These are phyloP conservation scores for Chaetodon trifascialis DNA, from an alignment of 2,113 vertebrate species.

Conservation along the genomic window DNA sequence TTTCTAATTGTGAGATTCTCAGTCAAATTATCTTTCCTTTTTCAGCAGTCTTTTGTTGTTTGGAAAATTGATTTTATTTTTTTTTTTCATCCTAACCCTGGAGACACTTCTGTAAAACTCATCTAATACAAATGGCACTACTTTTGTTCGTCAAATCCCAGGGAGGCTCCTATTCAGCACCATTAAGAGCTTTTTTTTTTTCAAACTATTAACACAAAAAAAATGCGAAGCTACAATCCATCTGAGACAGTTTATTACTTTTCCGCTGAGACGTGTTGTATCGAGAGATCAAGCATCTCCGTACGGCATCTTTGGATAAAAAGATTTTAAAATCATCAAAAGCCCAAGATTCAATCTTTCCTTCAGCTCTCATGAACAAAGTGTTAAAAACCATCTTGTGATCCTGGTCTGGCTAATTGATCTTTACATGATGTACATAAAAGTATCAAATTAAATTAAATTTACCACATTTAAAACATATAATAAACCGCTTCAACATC, in stretches of 20 bases:
- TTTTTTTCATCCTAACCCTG: not conserved
- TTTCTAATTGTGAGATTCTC: conserved; percentile 28
- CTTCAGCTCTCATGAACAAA: not conserved
- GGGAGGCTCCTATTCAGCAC: conserved; percentile 30
- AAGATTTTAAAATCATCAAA: conserved; percentile 30
- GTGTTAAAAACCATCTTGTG: not conserved
- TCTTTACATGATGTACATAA: not conserved
- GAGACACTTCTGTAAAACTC: conserved; percentile 30
- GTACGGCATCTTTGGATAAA: conserved; percentile 14
- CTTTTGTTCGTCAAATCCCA: conserved; percentile 41
- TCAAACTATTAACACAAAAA: conserved; percentile 28
- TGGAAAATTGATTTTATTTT: conserved; percentile 28
- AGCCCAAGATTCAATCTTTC: not conserved
- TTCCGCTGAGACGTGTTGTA: conserved; percentile 12
- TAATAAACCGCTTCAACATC: not conserved
- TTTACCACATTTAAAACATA: not conserved
- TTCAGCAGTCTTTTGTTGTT: conserved; percentile 41
- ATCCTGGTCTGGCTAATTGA: not conserved
- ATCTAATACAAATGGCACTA: conserved; percentile 24
- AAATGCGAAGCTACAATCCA: conserved; percentile 27
- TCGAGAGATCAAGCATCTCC: conserved; percentile 30
- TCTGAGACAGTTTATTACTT: conserved; percentile 28
- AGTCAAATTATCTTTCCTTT: conserved; percentile 19
- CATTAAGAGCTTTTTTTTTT: conserved; percentile 29
- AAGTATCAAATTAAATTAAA: not conserved